Base-by-base conservation (phyloP, 1,140 invertebrate species). In the Lordiphosa stackelbergi region DNA sequence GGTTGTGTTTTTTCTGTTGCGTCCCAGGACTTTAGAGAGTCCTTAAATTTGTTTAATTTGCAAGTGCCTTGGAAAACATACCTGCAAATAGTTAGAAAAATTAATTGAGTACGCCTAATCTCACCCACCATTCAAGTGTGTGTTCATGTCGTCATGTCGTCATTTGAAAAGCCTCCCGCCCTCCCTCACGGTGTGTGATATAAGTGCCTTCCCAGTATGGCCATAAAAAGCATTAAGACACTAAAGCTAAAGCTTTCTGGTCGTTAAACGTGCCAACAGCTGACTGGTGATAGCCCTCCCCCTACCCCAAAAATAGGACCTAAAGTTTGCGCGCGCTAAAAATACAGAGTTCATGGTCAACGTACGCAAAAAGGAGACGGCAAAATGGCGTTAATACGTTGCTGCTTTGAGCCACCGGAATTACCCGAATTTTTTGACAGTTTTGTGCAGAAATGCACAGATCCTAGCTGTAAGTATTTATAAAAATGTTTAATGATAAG, bases 371-470 rank as follows among this genome's bases (percentile, higher is more conserved):
- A 28, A 43, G 16, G 4, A 37, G 22, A 16, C 9, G 28, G 41
- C 12, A 35, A 85, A 75, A 94, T 94, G 93, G 92, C 93, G 49
- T 89, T 94, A 53, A 91, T 94, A 35, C 93, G 91, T 75, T 94
- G 93, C 88, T 94, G 93, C 88, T 94, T 94, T 84, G 93, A 94
- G 68, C 89, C 91, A 12, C 88, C 88, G 3, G 93, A 94, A 75
- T 86, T 92, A 12, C 91, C 93, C 2, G 93, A 94, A 85, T 90
- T 94, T 72, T 88, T 94, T 49, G 93, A 94, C 63, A 91, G 91
- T 37, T 90, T 94, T 53, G 89, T 92, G 4, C 91, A 92, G 85
- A 94, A 94, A 88, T 95, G 93, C 85, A 94, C 93, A 12, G 93
- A 94, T 89, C 92, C 93, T 42, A 92, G 93, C 86, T 95, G 93